Evolutionary conservation across 2,888 invertebrate species (phyloP).

Genomic region (Hirtodrosophila confusa): DNA sequence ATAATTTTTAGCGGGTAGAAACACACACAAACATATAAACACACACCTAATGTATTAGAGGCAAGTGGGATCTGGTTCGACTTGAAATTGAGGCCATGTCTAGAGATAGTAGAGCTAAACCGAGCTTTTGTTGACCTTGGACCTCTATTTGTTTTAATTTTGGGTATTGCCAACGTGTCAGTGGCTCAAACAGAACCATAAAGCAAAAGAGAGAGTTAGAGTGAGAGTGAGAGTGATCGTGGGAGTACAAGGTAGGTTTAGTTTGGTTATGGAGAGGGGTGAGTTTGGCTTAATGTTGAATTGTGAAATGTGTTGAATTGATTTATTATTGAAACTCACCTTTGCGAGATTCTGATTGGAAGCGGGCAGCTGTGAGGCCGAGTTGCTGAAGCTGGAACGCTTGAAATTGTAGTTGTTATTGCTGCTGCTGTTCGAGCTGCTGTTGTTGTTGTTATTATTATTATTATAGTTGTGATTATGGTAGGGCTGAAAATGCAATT

Average conservation of each 20-base stretch:
- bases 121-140: slow-evolving; percentile 29
- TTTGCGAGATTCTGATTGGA: slow-evolving; percentile 54
- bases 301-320: slow-evolving; percentile 14
- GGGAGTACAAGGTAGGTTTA: too few relatives aligned
- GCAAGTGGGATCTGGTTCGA: slow-evolving; percentile 64
- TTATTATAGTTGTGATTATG: slow-evolving; percentile 17
- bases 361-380: slow-evolving; percentile 54
- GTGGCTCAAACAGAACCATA: too few relatives aligned
- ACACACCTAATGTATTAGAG: neutral
- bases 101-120: slow-evolving; percentile 6
- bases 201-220: neutral
- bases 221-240: neutral
- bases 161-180: slow-evolving; percentile 18
- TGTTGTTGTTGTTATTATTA: slow-evolving; percentile 33
- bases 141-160: slow-evolving; percentile 22
- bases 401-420: slow-evolving; percentile 50
- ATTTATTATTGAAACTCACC: slow-evolving; percentile 57
- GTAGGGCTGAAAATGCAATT: slow-evolving; percentile 31
- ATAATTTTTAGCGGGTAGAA: slow-evolving; percentile 23
- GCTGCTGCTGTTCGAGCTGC: slow-evolving; percentile 48
- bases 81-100: slow-evolving; percentile 67
- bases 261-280: too few relatives aligned
- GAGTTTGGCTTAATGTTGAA: too few relatives aligned
- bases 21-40: too few relatives aligned
- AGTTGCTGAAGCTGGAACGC: slow-evolving; percentile 67